Conservation (phyloP, 2,888 invertebrate species). For the Cerastoderma edule region DNA sequence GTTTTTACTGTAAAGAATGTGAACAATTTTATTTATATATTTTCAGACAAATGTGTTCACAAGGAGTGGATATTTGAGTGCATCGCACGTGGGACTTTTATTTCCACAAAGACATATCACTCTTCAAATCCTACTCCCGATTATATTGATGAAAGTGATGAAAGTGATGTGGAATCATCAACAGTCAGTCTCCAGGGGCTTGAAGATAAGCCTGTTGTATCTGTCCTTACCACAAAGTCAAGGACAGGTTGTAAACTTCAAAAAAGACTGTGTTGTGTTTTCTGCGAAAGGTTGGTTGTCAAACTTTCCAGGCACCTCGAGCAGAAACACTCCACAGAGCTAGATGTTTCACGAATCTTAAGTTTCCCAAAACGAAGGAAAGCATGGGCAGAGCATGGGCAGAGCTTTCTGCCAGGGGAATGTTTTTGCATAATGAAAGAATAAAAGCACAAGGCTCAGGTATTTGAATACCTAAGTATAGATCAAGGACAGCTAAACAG, state of each 20-base stretch:
- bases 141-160: slow-evolving; percentile 5
- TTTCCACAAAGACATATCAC: background rate
- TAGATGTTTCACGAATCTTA: background rate
- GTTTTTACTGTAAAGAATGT: too few relatives aligned
- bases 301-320: background rate
- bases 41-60: background rate
- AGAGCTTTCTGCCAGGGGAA: slow-evolving; percentile 3
- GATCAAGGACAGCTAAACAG: background rate
- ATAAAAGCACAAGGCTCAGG: background rate
- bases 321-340: background rate
- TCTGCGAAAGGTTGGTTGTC: background rate
- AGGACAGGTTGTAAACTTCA: too few relatives aligned
- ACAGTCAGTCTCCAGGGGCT: slow-evolving; percentile 9
- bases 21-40: too few relatives aligned
- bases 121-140: slow-evolving; percentile 4
- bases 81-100: background rate
- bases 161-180: slow-evolving; percentile 9
- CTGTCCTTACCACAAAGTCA: background rate
- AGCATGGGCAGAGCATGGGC: slow-evolving; percentile 2
- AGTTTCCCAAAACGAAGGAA: slow-evolving; percentile 1
- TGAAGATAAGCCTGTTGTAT: background rate
- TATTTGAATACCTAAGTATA: slow-evolving; percentile 5
- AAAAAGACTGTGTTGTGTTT: too few relatives aligned
- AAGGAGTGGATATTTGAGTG: background rate
- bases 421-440: slow-evolving; percentile 3